These are phyloP conservation scores for Phylloscopus whistleri DNA, from an alignment of 2,113 vertebrate species.

Conservation along the genomic window DNA sequence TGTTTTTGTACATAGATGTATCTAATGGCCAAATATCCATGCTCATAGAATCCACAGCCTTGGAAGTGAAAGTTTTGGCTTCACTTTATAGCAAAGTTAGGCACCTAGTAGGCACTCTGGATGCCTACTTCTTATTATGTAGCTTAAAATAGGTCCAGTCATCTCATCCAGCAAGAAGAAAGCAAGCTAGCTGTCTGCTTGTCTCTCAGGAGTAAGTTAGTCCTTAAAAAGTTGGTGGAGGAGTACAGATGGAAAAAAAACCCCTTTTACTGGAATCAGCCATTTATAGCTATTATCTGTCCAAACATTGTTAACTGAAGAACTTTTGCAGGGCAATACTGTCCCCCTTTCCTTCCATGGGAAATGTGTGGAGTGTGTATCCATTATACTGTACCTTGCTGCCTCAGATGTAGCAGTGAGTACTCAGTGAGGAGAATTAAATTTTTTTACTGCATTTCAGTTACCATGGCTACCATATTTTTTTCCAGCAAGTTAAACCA, in stretches of 20 bases:
- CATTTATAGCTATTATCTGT: neutral
- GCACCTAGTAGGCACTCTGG: neutral
- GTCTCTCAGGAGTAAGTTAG: neutral
- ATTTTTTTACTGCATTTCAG: neutral
- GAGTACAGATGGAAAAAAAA: neutral
- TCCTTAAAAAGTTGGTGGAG: neutral
- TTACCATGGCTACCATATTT: fast-evolving
- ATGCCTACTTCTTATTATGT: neutral
- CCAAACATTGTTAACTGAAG: neutral
- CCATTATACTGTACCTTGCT: neutral
- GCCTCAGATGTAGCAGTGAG: neutral
- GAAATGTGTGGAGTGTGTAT: neutral
- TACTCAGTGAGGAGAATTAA: neutral
- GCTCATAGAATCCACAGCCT: neutral
- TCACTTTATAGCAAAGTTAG: neutral
- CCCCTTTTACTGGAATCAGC: neutral
- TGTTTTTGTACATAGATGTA: neutral
- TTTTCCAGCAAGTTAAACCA: neutral
- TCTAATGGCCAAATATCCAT: neutral
- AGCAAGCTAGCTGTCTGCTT: neutral
- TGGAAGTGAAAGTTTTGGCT: neutral
- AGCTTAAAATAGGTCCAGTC: neutral
- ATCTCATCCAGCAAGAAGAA: neutral
- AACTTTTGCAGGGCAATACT: neutral
- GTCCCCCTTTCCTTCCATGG: neutral